A percentile compares a stretch with the other conserved stretches of the same genome.
These are phyloP conservation scores for Actinemys pallida DNA, from an alignment of 2,113 vertebrate genomes.

Conservation along the genomic window DNA sequence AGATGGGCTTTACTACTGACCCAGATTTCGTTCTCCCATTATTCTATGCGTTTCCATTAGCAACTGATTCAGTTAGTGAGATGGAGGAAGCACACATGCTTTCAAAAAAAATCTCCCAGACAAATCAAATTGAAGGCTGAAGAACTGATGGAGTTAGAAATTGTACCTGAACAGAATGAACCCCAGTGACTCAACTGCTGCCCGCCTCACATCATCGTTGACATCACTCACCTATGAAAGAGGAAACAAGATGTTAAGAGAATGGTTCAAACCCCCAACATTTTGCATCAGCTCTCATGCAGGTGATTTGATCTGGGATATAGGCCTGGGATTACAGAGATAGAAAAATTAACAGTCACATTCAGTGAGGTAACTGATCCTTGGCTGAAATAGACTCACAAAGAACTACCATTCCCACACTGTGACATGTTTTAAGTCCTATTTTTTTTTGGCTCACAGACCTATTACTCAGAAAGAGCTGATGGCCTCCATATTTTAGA, in stretches of 20 bases:
- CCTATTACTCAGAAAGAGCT: neutral
- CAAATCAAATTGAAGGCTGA: neutral
- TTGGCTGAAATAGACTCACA: neutral
- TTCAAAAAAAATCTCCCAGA: neutral
- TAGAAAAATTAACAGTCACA: neutral
- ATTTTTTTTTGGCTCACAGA: neutral
- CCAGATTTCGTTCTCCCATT: neutral
- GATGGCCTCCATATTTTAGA: neutral
- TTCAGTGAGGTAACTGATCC: neutral
- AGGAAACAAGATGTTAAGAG: neutral
- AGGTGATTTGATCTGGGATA: neutral
- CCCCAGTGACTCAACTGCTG: conserved; percentile 97
- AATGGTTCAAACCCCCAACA: neutral
- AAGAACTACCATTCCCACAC: accelerated
- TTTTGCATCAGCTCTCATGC: neutral
- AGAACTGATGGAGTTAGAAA: neutral
- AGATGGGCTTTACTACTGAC: neutral
- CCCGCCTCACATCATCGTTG: conserved; percentile 96
- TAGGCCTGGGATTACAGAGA: neutral
- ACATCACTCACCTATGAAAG: conserved; percentile 93
- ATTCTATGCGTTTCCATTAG: neutral
- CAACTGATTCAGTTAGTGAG: neutral
- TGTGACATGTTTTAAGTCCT: neutral
- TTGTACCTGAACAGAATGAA: conserved; percentile 98
- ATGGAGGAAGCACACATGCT: accelerated